Evolutionary conservation across 2,888 invertebrate species (phyloP).

Genomic region (Dryocosmus kuriphilus): DNA sequence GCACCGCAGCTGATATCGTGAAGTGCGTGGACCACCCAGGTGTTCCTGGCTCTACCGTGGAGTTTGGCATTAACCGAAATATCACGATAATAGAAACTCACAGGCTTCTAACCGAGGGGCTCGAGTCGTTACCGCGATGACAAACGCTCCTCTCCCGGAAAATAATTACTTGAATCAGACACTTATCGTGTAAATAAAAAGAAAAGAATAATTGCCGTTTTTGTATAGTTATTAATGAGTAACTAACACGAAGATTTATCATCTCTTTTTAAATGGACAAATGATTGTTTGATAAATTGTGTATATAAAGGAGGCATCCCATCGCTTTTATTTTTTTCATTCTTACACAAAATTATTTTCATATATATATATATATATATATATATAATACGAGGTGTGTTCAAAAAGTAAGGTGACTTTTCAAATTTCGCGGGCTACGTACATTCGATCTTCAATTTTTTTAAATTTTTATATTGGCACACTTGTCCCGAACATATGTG

Average conservation of each 20-base stretch:
- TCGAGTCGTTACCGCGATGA: constrained; percentile 32
- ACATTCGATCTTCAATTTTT: too few relatives aligned
- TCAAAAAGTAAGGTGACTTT: too few relatives aligned
- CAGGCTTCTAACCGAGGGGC: constrained; percentile 21
- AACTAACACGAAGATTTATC: background rate
- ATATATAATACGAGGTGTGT: too few relatives aligned
- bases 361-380: too few relatives aligned
- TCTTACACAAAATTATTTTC: too few relatives aligned
- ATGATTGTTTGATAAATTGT: background rate
- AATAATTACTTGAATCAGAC: constrained; percentile 38
- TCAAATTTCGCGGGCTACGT: too few relatives aligned
- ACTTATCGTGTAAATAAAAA: constrained; percentile 36
- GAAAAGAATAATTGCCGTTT: constrained; percentile 29
- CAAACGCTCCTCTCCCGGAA: constrained; percentile 27
- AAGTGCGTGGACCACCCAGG: constrained; percentile 73
- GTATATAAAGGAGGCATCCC: background rate
- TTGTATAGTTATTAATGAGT: constrained; percentile 6
- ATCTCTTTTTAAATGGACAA: background rate
- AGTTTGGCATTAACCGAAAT: constrained; percentile 47
- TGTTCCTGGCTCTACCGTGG: constrained; percentile 55
- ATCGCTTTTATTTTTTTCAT: background rate
- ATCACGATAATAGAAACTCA: constrained; percentile 45
- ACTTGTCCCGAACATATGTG: too few relatives aligned
- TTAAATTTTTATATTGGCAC: too few relatives aligned
- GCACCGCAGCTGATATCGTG: constrained; percentile 71